phyloP scores from a whole-genome alignment of 2,888 invertebrate genomes.

The Mechanitis messenoides region DNA sequence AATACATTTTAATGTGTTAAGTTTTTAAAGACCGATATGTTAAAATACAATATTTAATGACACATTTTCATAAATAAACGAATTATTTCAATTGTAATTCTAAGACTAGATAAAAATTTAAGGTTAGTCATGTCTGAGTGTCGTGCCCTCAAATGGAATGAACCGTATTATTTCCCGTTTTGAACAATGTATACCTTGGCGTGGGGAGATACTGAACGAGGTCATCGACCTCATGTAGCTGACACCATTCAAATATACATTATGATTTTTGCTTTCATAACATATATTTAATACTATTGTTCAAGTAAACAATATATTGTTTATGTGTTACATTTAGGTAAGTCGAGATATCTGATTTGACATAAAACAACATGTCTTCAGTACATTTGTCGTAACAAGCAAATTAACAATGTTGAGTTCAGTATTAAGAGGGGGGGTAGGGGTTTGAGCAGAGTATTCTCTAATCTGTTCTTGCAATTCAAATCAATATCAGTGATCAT shows the following conservation, averaged over 20 bases:
- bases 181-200: constrained; percentile 60
- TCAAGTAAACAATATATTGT: no score
- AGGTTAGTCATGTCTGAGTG: constrained; percentile 35
- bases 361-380: no score
- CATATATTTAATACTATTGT: no score
- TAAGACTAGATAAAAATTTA: constrained; percentile 6
- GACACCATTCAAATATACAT: constrained; percentile 44
- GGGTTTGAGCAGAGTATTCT: no score
- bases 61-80: background rate
- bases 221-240: constrained; percentile 61
- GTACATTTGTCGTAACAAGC: no score
- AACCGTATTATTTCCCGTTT: constrained; percentile 73
- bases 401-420: background rate
- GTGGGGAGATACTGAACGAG: constrained; percentile 60
- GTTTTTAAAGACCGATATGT: no score
- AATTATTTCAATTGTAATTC: background rate
- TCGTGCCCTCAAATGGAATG: constrained; percentile 56
- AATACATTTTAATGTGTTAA: no score
- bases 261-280: constrained; percentile 22
- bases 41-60: no score
- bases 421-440: constrained; percentile 3
- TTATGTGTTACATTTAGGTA: no score
- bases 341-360: no score
- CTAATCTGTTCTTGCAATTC: constrained; percentile 22
- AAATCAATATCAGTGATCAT: no score